Evolutionary conservation across 37 sponge, comb jelly and placozoan species (phyloP).

Genomic region (Oopsacas minuta): DNA sequence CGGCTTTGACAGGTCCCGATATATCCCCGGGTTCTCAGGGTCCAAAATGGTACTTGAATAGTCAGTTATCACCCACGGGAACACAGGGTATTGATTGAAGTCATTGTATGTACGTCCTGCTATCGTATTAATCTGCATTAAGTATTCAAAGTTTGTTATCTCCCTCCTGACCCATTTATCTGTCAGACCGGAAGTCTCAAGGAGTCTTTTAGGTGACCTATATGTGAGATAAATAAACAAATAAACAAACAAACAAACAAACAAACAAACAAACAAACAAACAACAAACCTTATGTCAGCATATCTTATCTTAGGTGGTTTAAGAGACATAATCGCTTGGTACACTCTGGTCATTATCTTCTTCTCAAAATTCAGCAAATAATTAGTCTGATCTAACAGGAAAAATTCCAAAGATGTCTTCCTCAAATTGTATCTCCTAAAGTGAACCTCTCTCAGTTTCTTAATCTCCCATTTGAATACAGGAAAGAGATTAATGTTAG

Average conservation of each 20-base stretch:
- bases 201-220: constrained; percentile 40
- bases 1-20: constrained; percentile 72
- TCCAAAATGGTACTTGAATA: constrained; percentile 49
- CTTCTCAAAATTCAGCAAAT: constrained; percentile 73
- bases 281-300: constrained; percentile 23
- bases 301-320: constrained; percentile 62
- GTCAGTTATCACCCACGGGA: constrained; percentile 87
- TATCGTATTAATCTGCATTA: constrained; percentile 91
- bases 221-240: neutral
- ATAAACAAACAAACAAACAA: neutral
- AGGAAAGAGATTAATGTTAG: neutral
- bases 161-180: constrained; percentile 72
- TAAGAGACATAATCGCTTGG: constrained; percentile 41
- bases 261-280: neutral
- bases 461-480: constrained; percentile 34
- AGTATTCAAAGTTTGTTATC: constrained; percentile 90
- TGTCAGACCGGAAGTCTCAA: constrained; percentile 59
- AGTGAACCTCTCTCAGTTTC: constrained; percentile 73
- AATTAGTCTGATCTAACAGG: constrained; percentile 83
- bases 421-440: constrained; percentile 73
- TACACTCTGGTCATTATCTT: constrained; percentile 38
- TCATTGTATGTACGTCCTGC: constrained; percentile 93
- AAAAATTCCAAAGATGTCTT: constrained; percentile 84
- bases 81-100: constrained; percentile 94
- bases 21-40: constrained; percentile 40